Evolutionary conservation across 2,888 invertebrate species (phyloP).

Genomic region (Phlogophora meticulosa): DNA sequence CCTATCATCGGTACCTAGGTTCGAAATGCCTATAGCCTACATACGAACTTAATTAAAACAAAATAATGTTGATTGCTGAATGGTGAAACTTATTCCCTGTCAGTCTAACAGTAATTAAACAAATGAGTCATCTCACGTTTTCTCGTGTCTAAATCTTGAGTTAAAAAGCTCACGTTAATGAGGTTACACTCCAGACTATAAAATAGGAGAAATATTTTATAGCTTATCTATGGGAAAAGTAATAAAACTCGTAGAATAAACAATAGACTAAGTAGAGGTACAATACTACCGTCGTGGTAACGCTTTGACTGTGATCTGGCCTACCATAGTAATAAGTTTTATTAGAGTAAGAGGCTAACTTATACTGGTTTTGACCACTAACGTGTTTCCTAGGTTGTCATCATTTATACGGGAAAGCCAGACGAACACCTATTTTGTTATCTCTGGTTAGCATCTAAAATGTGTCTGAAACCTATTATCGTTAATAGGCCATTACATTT

Average conservation of each 20-base stretch:
- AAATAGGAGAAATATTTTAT: conserved; percentile 16
- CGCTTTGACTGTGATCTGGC: too few relatives aligned
- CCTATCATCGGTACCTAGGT: too few relatives aligned
- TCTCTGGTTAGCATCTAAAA: conserved; percentile 32
- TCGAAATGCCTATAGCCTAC: not conserved
- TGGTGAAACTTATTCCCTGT: not conserved
- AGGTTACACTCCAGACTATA: not conserved
- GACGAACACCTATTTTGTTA: conserved; percentile 25
- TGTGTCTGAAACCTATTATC: conserved; percentile 33
- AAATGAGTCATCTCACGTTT: not conserved
- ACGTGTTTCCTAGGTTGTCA: conserved; percentile 8
- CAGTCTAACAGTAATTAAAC: not conserved
- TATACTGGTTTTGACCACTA: too few relatives aligned
- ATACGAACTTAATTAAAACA: not conserved
- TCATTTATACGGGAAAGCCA: conserved; percentile 26
- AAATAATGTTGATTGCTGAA: not conserved
- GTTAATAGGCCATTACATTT: conserved; percentile 39
- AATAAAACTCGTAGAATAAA: conserved; percentile 24
- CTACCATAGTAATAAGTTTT: too few relatives aligned
- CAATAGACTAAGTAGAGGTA: conserved; percentile 18
- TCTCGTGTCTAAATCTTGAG: not conserved
- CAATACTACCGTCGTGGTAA: too few relatives aligned
- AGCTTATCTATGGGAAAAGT: conserved; percentile 27
- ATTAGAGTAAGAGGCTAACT: too few relatives aligned
- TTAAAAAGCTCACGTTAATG: not conserved